Base-by-base conservation (phyloP, 2,888 invertebrate species). In the Nysson spinosus region DNA sequence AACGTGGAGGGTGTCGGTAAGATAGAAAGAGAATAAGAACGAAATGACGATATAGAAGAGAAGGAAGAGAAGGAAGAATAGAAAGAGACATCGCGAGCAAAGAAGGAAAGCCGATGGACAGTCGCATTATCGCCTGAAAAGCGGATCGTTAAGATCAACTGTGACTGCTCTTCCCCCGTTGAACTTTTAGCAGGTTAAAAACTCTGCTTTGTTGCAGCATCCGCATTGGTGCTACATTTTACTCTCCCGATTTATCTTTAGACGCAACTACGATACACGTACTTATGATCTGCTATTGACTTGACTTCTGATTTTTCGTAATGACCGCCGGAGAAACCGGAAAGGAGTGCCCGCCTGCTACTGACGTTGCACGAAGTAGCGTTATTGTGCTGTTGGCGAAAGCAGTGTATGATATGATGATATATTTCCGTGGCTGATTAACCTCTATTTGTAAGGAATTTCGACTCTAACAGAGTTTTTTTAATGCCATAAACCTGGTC, bases 71-170 rank as follows among this genome's bases (percentile, higher is more conserved):
- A 24, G 32, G 12, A 7, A 51, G 20, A 11, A 34, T 14, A 11
- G 26, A 6, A 3, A 6, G 7, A 9, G n/a, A 4, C 9, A 17
- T 22, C 11, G 11, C 16, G 12, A 17, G 12, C n/a, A 9, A 12
- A 32, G 35, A 14, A 9, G 11, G 12, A 35, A 6, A 2, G 9
- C 4, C 17, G 17, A 37, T 7, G 35, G 47, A 55, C 30, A 37
- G 55, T 42, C 28, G 47, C 32, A 47, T 61, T 55, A 55, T 55
- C 46, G 32, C 37, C 30, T 37, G 12, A 35, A 22, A 51, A 20
- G 22, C 39, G 51, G 51, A 51, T 58, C 58, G 58, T 58, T 51
- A 40, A 32, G 51, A 58, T 51, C 51, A 51, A 44, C 50, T 37
- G 42, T n/a, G n/a, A n/a, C 39, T 5, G 12, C 35, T 57, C 35